Base-by-base conservation (phyloP, 1,140 invertebrate species). In the Drosophila cardini region DNA sequence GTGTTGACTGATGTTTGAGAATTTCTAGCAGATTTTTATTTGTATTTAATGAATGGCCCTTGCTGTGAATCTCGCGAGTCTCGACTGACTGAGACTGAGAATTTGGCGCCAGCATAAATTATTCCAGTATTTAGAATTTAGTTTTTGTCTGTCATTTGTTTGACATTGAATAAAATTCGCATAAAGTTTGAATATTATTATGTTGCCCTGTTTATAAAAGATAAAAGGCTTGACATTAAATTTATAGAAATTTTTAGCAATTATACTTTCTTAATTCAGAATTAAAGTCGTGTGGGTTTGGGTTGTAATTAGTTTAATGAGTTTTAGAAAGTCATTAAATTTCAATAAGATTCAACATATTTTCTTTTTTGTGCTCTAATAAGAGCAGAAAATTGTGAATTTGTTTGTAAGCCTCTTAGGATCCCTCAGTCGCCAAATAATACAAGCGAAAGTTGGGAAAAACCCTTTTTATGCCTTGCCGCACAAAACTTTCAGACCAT, bases 81-180 rank as follows among this genome's bases (percentile, higher is more conserved):
- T 3, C 21, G 21, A 26, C 21, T 26, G 21, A 26, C 21, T 26
- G 21, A 53, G 56, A 73, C 40, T 30, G 15, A 15, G 46, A 61
- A 21, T 68, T 70, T 73, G 71, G 71, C 71, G 71, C 71, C 71
- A 73, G 55, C 56, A 73, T 73, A 73, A 69, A 73, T 69, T 69
- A 69, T 61, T 46, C 26, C 56, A 40, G 36, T 67, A 21, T 72
- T 58, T 58, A 40, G 36, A 58, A 21, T 72, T 58, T 58, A 52
- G 43, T 58, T 72, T 52, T 53, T 61, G 63, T 46, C 42, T 61
- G 32, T 72, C 43, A 50, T 65, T 52, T 42, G 18, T 10, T 9
- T 9, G 11, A 6, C 18, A 30, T 58, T 60, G 30, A 43, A 45
- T 45, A 16, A 45, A 61, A 15, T 36, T 61, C 16, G 30, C 30